Evolutionary conservation across 2,888 invertebrate genomes (phyloP).

Genomic region (Campaea margaritaria): DNA sequence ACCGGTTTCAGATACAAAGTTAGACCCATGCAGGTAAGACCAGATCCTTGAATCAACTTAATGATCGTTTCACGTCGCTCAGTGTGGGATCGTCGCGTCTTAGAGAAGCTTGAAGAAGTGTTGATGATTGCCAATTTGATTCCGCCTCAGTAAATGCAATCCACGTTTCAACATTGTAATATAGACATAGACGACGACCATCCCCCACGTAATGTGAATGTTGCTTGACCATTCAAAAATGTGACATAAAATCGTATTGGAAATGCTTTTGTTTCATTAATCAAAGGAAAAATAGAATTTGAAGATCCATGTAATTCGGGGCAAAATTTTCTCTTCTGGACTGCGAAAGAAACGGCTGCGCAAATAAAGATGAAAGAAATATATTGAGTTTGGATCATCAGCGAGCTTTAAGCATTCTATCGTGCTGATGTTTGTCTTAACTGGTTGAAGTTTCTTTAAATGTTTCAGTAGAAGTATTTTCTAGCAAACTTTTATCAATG

Average conservation of each 20-base stretch:
- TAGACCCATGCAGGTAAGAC: conserved; percentile 86
- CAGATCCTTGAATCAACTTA: conserved; percentile 59
- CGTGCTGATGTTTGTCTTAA: conserved; percentile 43
- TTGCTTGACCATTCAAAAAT: conserved; percentile 73
- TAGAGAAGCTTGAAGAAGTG: conserved; percentile 56
- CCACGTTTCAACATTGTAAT: conserved; percentile 62
- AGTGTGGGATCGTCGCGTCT: conserved; percentile 65
- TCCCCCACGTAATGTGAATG: conserved; percentile 67
- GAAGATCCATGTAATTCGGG: conserved; percentile 75
- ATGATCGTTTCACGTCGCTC: conserved; percentile 54
- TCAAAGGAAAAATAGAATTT: conserved; percentile 66
- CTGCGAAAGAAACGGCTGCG: conserved; percentile 66
- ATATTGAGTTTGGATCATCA: conserved; percentile 56
- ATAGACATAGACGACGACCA: conserved; percentile 46
- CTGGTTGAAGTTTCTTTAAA: neutral
- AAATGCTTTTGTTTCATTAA: conserved; percentile 72
- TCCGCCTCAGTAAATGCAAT: conserved; percentile 61
- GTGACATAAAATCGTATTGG: conserved; percentile 54
- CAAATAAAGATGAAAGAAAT: conserved; percentile 38
- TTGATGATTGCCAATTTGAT: conserved; percentile 70
- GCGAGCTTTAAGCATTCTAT: conserved; percentile 62
- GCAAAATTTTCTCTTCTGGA: conserved; percentile 73
- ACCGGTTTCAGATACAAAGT: conserved; percentile 91
- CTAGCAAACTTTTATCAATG: conserved; percentile 4
- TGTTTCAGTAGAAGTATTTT: conserved; percentile 1